Base-by-base conservation (phyloP, 1,140 invertebrate genomes). In the Limonius californicus region DNA sequence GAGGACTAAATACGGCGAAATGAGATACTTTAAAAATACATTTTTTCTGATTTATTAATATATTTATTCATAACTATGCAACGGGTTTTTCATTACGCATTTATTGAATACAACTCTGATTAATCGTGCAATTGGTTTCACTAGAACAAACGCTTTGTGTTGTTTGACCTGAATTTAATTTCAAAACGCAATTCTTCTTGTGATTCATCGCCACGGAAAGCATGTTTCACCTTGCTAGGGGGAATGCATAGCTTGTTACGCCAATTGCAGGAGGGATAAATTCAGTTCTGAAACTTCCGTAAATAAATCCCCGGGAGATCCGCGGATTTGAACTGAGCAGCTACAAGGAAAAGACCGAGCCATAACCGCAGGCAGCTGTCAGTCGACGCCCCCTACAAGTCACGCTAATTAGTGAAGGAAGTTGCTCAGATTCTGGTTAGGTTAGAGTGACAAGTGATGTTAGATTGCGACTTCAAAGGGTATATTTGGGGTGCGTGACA, bases 351-450 rank as follows among this genome's bases (percentile, higher is more conserved):
- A 23, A 45, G 43, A 55, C 59, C 54, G 4, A 18, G 16, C 32
- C 54, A 16, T 42, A 42, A 61, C 59, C 59, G 50, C 59, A 61
- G 35, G 59, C 59, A 61, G 54, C 59, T 61, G 59, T 61, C 59
- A 61, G 50, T 61, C 32, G 59, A 18, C 59, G 45, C 59, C 59
- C 45, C 53, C 15, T 35, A 61, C 59, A 61, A 61, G 59, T 55
- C 50, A 42, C 19, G 14, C 50, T 42, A 61, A 61, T 61, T 61
- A 61, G 59, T 42, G 54, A 43, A 61, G 59, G 47, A 61, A 61
- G 59, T 61, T 39, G 47, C 30, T 61, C 59, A 54, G 53, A 61
- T 61, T 61, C 45, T 50, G 45, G 45, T 50, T 50, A 50, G 45
- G 16, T 19, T 50, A 19, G 8, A 50, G 14, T 21, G 45, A 50